Base-by-base conservation (phyloP, 2,113 vertebrate species). In the Actenoides hombroni region DNA sequence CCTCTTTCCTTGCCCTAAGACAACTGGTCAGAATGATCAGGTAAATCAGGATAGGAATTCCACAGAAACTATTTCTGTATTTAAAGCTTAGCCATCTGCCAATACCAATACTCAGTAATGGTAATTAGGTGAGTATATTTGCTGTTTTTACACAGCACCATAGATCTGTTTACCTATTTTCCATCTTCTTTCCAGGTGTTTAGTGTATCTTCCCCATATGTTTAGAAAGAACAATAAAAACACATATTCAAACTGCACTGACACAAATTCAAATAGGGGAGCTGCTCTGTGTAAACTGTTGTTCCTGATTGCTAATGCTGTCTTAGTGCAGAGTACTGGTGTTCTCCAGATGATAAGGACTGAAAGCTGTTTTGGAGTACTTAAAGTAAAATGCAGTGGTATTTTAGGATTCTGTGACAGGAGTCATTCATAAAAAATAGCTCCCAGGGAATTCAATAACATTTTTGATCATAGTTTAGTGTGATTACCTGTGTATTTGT, bases 41-140 rank as follows among this genome's bases (percentile, higher is more conserved):
- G 88, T 93, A 95, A 92, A 77, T 91, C 51, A 85, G 76, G 67
- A 42, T 85, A 88, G 60, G 65, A 97, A 95, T 91, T 95, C 94
- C 54, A 67, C 5, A 3, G 49, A 86, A 95, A 96, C 51, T 40
- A 10, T 21, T 94, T 94, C 82, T 96, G 61, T 85, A 95, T 91
- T 86, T 53, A 92, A 75, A 88, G 68, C 46, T 95, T 93, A 88
- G 95, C 92, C 83, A 93, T 95, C 94, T 97, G 92, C 76, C 59
- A 77, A 40, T 86, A 87, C 13, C 90, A 94, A 69, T 87, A 88
- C 68, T 90, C 69, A 90, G 88, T 83, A 54, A 63, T 60, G 46
- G 56, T 68, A 89, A 84, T 91, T 87, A 94, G 70, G 48, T 79
- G 56, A 81, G 51, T 95, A 11, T 77, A 76, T 91, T 93, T 95